Conservation (phyloP, 2,888 invertebrate species). For the Petrophora chlorosata region DNA sequence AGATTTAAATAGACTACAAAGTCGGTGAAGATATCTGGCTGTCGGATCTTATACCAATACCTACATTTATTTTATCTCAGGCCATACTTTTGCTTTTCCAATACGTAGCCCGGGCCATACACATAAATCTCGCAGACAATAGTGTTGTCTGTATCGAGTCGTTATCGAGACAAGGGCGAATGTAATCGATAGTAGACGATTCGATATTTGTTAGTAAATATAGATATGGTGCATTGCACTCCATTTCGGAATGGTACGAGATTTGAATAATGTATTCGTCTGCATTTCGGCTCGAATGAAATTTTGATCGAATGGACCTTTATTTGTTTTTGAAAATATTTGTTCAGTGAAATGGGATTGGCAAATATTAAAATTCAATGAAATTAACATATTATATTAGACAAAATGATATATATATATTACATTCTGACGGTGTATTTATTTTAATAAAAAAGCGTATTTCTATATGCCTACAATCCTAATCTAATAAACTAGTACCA, state of each 20-base stretch:
- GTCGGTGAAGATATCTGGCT: too few relatives aligned
- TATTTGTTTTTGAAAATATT: conserved; percentile 12
- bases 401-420: too few relatives aligned
- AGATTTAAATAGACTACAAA: too few relatives aligned
- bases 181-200: conserved; percentile 24
- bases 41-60: too few relatives aligned
- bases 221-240: conserved; percentile 25
- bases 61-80: conserved; percentile 16
- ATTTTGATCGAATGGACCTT: conserved; percentile 13
- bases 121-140: conserved; percentile 19
- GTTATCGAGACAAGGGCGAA: conserved; percentile 24
- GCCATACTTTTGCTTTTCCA: conserved; percentile 23
- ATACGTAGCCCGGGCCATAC: conserved; percentile 11
- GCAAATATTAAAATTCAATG: too few relatives aligned
- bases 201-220: conserved; percentile 22
- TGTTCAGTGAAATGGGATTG: too few relatives aligned
- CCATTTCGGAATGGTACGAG: conserved; percentile 18
- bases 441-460: too few relatives aligned
- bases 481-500: too few relatives aligned
- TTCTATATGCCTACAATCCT: too few relatives aligned
- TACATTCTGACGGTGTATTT: too few relatives aligned
- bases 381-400: too few relatives aligned
- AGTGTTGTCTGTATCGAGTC: conserved; percentile 23
- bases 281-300: conserved; percentile 18
- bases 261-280: conserved; percentile 32